Evolutionary conservation across 1,140 invertebrate genomes (phyloP), one percentile per base, ranked within the genome.

Genomic region (Coelopa frigida): DNA sequence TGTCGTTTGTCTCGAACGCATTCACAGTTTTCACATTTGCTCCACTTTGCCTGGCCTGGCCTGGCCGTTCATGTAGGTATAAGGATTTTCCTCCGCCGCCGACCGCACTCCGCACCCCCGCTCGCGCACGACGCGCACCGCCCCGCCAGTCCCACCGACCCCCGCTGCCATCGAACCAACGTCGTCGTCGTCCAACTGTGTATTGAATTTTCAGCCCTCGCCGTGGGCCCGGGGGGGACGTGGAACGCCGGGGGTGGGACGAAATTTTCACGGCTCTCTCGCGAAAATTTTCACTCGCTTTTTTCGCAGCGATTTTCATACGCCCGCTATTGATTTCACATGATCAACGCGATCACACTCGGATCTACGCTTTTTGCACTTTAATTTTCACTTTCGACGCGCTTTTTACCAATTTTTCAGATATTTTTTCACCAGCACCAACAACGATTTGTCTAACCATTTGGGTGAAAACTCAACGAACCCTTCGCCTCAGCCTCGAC

Each of bases 121-220:
- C 31, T 46, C 24, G 22, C 38, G 22, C 21, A 27, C 43, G 42
- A 40, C 36, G 23, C 35, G 29, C 15, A 43, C 27, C 12, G 40
- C 40, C 14, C 37, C 33, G 27, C 27, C 37, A 33, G 12, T 14
- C 10, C 12, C 18, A 22, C 43, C 31, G 36, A 18, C 8, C 18
- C 17, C 8, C 15, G 21, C 15, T 23, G 18, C 29, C 42, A 48
- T 27, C 22, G n/a, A n/a, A 45, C 41, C 47, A 49, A 32, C 47
- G 41, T 24, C 44, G 40, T 44, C 46, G 29, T 44, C 41, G 36
- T 39, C 29, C 42, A 50, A 36, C 23, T 42, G 48, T 50, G 40
- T 50, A 50, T 50, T 50, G 48, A 50, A 50, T 50, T 50, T 50
- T 50, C 48, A n/a, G n/a, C n/a, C n/a, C n/a, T n/a, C n/a, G n/a